Base-by-base conservation (phyloP, 2,888 invertebrate species). In the Esperia sulphurella region DNA sequence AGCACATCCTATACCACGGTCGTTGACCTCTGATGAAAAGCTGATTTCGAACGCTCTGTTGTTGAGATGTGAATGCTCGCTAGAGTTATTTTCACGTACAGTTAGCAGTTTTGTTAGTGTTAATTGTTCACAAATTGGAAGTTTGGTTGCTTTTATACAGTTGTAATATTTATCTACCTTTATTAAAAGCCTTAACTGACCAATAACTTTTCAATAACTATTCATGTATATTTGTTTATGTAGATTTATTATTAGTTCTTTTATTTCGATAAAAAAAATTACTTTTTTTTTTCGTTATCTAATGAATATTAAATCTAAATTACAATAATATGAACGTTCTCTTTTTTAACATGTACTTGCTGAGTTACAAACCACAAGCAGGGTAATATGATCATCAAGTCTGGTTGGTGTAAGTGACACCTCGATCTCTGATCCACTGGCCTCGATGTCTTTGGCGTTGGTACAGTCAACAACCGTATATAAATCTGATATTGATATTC, bases 1-100 rank as follows among this genome's bases (percentile, higher is more conserved):
- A 72, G 73, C 82, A 82, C 75, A 84, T 86, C 85, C 85, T 86
- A 85, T 82, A 84, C 83, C 69, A 59, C 72, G 68, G 80, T 62
- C 72, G 69, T 65, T 68, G 80, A 83, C 75, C 84, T 73, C 65
- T 63, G 61, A 68, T 82, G 81, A 82, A 84, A 84, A 81, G 82
- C 73, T 59, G 69, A 79, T 71, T 70, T 67, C 71, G 69, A 72
- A 68, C 72, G 59, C 65, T 63, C 66, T 65, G 69, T 72, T 70
- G 66, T 72, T 63, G 61, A 62, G 64, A 75, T 71, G 68, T 79
- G 78, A 81, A 75, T 68, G 66, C 66, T 68, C 68, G 63, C 46
- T 55, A 49, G 28, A 51, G 55, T 40, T 40, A 40, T 40, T 40
- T 40, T 40, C 9, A 40, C 41, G 10, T 30, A 41, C 41, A 30